Conservation (phyloP, 2,797 vertebrate species). For the Gadopsis bispinosus region DNA sequence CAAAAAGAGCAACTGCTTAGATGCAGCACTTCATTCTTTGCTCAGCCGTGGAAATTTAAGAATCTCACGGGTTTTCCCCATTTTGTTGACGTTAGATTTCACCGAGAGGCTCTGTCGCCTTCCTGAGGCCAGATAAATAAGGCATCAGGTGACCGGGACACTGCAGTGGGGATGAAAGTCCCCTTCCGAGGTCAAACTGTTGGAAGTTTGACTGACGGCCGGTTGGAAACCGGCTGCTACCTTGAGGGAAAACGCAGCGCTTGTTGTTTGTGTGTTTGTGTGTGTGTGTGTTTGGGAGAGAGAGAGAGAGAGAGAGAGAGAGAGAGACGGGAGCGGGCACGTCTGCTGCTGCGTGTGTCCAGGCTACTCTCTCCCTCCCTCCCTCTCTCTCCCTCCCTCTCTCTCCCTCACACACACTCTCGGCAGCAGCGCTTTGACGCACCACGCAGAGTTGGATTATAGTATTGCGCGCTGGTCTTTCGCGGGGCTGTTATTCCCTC, state of each 20-base stretch:
- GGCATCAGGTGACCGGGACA: slow-evolving; percentile 75
- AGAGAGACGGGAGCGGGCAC: slow-evolving; percentile 60
- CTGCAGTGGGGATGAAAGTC: slow-evolving; percentile 70
- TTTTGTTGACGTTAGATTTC: slow-evolving; percentile 17
- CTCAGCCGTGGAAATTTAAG: background rate
- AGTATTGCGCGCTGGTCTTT: slow-evolving; percentile 73
- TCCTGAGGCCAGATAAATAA: slow-evolving; percentile 50
- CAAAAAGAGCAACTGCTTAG: background rate
- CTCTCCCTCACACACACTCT: slow-evolving; percentile 59
- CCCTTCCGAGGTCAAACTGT: slow-evolving; percentile 69
- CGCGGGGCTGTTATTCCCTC: slow-evolving; percentile 52
- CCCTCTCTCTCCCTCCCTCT: slow-evolving; percentile 2
- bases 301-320: slow-evolving; percentile 45
- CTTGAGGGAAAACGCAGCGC: slow-evolving; percentile 56
- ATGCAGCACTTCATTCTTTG: background rate
- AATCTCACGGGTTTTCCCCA: background rate
- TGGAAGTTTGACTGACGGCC: slow-evolving; percentile 67
- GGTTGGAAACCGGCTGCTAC: slow-evolving; percentile 66
- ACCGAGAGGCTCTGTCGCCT: slow-evolving; percentile 52
- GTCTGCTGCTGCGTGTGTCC: slow-evolving; percentile 72
- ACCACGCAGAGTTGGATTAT: slow-evolving; percentile 79
- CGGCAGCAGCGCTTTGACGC: slow-evolving; percentile 79
- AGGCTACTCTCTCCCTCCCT: slow-evolving; percentile 38
- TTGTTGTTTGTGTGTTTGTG: slow-evolving; percentile 18
- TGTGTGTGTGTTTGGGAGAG: slow-evolving; percentile 16